These are phyloP conservation scores for Okamejei kenojei DNA, from an alignment of 2,797 vertebrate genomes.

Conservation along the genomic window DNA sequence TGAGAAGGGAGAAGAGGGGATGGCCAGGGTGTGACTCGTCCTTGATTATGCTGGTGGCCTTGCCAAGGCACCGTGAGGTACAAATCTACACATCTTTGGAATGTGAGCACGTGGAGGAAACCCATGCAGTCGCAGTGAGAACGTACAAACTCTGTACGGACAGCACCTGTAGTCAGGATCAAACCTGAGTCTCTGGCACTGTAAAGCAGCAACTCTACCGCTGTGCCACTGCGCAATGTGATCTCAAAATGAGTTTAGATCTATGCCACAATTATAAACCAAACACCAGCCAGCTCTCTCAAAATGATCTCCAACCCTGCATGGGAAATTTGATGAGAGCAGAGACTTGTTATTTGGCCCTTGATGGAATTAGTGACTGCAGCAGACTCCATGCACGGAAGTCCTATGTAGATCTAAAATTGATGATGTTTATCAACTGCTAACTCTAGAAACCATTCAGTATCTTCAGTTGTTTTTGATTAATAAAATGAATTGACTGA, in stretches of 20 bases:
- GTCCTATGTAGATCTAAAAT: not conserved
- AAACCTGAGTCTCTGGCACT: no score
- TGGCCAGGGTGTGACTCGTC: no score
- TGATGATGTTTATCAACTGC: not conserved
- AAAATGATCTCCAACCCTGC: not conserved
- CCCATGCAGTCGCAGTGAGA: no score
- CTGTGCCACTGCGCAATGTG: no score
- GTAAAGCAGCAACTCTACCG: no score
- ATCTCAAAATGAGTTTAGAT: not conserved
- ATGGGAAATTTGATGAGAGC: not conserved
- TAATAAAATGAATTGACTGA: not conserved
- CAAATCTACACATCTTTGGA: no score
- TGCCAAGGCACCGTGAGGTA: no score
- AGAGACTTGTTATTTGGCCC: not conserved
- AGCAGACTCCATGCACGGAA: not conserved
- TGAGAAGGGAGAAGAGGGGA: no score
- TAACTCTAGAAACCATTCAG: not conserved
- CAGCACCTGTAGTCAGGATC: no score
- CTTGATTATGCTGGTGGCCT: no score
- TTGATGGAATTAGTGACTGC: not conserved
- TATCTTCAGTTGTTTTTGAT: not conserved
- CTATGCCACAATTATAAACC: not conserved
- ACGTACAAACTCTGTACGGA: no score
- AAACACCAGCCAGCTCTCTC: not conserved
- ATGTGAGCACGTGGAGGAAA: no score